Evolutionary conservation across 2,888 invertebrate species (phyloP).

Genomic region (Calameuta idolon): DNA sequence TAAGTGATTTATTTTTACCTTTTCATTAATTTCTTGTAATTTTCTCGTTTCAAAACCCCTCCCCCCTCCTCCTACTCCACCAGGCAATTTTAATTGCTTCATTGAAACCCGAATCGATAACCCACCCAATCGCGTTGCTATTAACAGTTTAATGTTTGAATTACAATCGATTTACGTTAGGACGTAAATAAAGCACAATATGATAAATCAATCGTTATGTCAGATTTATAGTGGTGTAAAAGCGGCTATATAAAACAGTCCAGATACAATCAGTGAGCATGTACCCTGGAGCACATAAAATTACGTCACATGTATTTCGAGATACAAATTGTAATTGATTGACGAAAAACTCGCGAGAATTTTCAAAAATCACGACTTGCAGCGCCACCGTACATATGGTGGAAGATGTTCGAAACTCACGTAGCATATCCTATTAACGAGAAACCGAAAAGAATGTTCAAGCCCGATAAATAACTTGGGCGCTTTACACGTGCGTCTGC

Average conservation of each 20-base stretch:
- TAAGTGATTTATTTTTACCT: too few species aligned
- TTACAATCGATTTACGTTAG: not conserved
- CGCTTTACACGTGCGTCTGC: not conserved
- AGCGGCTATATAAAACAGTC: not conserved
- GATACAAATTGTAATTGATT: not conserved
- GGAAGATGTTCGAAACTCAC: not conserved
- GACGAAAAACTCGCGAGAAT: not conserved
- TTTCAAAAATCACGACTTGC: not conserved
- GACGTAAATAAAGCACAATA: not conserved
- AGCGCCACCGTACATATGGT: not conserved
- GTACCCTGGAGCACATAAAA: not conserved
- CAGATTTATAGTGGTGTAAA: not conserved
- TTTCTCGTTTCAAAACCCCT: not conserved
- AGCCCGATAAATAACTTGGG: not conserved
- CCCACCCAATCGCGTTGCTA: not conserved
- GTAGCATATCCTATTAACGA: not conserved
- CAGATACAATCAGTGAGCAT: not conserved
- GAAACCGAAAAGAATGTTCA: not conserved
- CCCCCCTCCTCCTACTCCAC: rapidly evolving
- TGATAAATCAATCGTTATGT: not conserved
- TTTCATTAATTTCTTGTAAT: not conserved
- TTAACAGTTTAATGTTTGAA: not conserved
- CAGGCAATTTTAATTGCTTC: not conserved
- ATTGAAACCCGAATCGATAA: not conserved
- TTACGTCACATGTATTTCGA: not conserved